Base-by-base conservation (phyloP, 2,113 vertebrate genomes). In the Caranx ignobilis region DNA sequence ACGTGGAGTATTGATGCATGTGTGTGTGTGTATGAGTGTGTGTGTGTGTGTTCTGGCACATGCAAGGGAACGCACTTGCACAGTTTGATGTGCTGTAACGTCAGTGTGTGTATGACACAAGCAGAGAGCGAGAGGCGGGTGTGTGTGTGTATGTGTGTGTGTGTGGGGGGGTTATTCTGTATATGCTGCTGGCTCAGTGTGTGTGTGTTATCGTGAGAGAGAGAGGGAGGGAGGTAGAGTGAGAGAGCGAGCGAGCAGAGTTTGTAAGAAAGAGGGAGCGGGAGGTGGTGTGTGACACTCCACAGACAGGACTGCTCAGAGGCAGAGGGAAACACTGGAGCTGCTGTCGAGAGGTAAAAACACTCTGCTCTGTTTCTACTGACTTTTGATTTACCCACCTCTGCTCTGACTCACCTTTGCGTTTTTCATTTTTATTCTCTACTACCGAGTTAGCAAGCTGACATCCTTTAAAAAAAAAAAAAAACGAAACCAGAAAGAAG, bases 291-390 rank as follows among this genome's bases (percentile, higher is more conserved):
- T 79, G 47, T 89, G 78, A 73, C 87, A 87, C 66, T 88, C 84
- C 47, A 66, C 71, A 84, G 77, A 84, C 87, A 87, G 84, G 82
- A 87, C 81, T 65, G 77, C 75, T 90, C 78, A 65, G 89, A 92
- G 87, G 79, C 81, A 81, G 82, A 90, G 79, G 81, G 73, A 77
- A 84, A 71, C 77, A 90, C 89, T 87, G 89, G 83, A 77, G 89
- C 91, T 89, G 87, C 91, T 82, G 85, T 73, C 82, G 64, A 87
- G 81, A 94, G 93, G 92, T 93, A 94, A 94, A 92, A 81, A 82
- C 79, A 81, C 61, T 83, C 61, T 39, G n/a, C n/a, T 2, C 50
- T 70, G 11, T 60, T 47, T 83, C 86, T 81, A 65, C 50, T 77
- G 35, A 68, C n/a, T 32, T 65, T 77, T 65, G 39, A 6, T 80